Conservation (phyloP, 2,797 vertebrate genomes). For the Chlorospingus flavigularis region DNA sequence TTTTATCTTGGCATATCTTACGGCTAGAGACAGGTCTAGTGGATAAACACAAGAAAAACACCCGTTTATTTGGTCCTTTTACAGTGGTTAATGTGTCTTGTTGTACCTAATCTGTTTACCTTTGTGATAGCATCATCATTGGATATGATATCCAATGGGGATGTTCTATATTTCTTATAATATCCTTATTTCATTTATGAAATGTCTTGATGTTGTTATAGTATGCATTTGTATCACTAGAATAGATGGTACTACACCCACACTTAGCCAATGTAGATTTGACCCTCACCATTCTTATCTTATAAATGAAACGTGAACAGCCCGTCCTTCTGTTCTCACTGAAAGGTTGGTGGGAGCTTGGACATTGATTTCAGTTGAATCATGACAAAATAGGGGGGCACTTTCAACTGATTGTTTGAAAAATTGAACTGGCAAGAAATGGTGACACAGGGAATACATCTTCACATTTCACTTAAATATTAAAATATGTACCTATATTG, state of each 20-base stretch:
- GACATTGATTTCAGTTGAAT: not conserved
- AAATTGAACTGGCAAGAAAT: not conserved
- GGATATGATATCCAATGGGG: not conserved
- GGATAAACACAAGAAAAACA: not conserved
- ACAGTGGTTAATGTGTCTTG: not conserved
- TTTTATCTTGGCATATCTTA: not conserved
- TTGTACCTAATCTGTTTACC: not conserved
- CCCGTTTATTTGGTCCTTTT: not conserved
- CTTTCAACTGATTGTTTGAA: not conserved
- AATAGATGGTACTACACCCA: not conserved
- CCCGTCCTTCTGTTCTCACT: rapidly evolving
- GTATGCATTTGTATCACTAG: not conserved
- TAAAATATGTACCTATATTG: not conserved
- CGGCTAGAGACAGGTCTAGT: not conserved
- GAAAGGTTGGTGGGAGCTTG: not conserved
- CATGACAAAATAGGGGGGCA: not conserved
- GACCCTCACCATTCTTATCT: not conserved
- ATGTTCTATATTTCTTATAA: not conserved
- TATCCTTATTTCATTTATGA: not conserved
- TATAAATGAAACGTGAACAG: not conserved
- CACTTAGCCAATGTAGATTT: not conserved
- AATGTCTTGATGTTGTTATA: not conserved
- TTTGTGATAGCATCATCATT: not conserved
- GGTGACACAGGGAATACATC: not conserved
- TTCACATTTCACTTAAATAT: not conserved